Evolutionary conservation across 1,140 invertebrate genomes (phyloP).

Genomic region (Chironomus tepperi): DNA sequence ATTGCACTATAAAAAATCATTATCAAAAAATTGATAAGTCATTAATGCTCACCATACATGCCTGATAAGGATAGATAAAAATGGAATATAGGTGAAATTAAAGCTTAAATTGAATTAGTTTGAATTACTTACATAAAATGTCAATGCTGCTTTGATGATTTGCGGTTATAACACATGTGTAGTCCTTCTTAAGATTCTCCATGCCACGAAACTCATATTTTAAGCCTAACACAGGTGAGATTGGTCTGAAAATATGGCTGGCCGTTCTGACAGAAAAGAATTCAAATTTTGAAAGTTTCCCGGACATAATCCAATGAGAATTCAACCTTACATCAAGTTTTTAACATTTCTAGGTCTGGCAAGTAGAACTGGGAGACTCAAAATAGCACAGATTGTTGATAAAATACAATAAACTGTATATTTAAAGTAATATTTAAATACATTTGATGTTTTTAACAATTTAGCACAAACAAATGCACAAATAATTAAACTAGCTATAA

Average conservation of each 20-base stretch:
- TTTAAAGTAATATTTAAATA: background rate
- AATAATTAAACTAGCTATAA: background rate
- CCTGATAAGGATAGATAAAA: conserved; percentile 41
- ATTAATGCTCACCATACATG: conserved; percentile 43
- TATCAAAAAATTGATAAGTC: background rate
- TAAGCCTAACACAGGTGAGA: conserved; percentile 65
- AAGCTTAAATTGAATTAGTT: background rate
- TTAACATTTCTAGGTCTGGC: background rate
- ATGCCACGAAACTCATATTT: conserved; percentile 68
- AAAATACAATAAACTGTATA: background rate
- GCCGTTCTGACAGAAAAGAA: conserved; percentile 53
- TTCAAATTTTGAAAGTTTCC: background rate
- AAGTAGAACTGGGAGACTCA: background rate
- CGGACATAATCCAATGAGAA: too few species aligned
- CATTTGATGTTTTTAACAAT: background rate
- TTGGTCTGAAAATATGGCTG: conserved; percentile 57
- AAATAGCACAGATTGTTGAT: background rate
- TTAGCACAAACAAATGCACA: background rate
- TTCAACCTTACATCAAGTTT: background rate
- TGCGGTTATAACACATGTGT: conserved; percentile 70
- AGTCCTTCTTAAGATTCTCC: conserved; percentile 66
- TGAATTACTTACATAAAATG: conserved; percentile 54
- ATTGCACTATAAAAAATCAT: conserved; percentile 44
- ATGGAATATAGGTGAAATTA: background rate
- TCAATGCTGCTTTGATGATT: conserved; percentile 84